Conservation (phyloP, 2,113 vertebrate species). For the Cisticola juncidis region DNA sequence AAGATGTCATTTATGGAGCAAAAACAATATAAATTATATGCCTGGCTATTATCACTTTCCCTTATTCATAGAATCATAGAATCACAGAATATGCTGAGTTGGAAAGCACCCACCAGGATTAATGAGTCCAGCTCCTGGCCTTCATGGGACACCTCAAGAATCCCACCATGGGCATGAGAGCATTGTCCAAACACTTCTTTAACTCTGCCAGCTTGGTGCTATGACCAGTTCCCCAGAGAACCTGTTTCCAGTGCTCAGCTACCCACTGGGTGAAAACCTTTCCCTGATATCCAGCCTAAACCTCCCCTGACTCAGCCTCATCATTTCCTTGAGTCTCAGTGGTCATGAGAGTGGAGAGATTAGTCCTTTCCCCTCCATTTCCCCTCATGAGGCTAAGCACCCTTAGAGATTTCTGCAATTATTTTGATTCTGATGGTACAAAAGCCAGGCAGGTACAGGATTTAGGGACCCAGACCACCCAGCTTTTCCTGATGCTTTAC, state of each 20-base stretch:
- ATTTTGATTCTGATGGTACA: not conserved
- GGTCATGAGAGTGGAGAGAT: rapidly evolving
- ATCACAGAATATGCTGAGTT: not conserved
- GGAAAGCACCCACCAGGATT: not conserved
- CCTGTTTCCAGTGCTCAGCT: not conserved
- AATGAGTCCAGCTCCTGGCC: not conserved
- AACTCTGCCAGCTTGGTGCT: not conserved
- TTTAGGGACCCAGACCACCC: not conserved
- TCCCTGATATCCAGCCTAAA: not conserved
- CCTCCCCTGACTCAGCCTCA: not conserved
- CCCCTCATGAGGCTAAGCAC: not conserved
- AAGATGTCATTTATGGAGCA: not conserved
- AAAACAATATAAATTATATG: not conserved
- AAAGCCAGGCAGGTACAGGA: not conserved
- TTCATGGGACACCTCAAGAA: not conserved
- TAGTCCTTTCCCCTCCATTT: not conserved
- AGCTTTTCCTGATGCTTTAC: not conserved
- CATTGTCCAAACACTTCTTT: not conserved
- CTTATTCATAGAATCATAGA: not conserved
- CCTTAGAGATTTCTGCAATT: not conserved
- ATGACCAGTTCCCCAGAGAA: not conserved
- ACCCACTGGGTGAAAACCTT: not conserved
- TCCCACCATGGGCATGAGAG: not conserved
- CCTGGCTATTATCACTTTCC: not conserved
- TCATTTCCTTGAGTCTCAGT: not conserved